Evolutionary conservation across 2,797 vertebrate species (phyloP), one percentile per base, ranked within the genome.

Genomic region (Natrix natrix): DNA sequence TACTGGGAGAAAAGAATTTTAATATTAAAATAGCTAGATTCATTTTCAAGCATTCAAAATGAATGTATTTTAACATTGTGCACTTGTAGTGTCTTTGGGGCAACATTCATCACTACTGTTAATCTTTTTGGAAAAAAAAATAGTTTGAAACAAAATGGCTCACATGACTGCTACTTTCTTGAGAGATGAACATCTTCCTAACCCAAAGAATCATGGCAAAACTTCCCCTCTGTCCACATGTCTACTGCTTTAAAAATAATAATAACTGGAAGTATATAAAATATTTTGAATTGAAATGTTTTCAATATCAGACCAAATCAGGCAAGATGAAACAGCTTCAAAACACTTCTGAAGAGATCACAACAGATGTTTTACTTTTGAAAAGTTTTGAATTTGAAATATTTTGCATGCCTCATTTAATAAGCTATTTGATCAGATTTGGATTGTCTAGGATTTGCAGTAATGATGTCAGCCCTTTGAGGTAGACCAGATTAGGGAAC

Each of bases 181-280:
- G n/a, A 88, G 60, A 96, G 86, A 2, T 89, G 3, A 61, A 0
- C 88, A 93, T 94, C 91, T 92, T 63, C 89, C 87, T 87, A 86
- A 86, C 69, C 55, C 48, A 94, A 5, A 93, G 43, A 86, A 93
- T 93, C 66, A 55, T 83, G 92, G 28, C 24, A 37, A 93, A 96
- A 94, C 32, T 14, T 93, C 43, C 48, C 88, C 12, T 90, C 86
- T 54, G 0, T 0, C 92, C 10, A 13, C 28, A 92, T 93, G 43
- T 1, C 16, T 93, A 2, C 28, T 91, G 0, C 89, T 12, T 94
- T 94, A 63, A 63, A 63, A 63, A 63, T 63, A 63, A 63, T 26
- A 28, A 69, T 59, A 59, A 59, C 57, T 59, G 57, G 57, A 59
- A 69, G n/a, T 7, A 69, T 69, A 32, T 32, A 69, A 69, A 69